phyloP scores from a whole-genome alignment of 2,888 invertebrate species.

The Rhaphigaster nebulosa region DNA sequence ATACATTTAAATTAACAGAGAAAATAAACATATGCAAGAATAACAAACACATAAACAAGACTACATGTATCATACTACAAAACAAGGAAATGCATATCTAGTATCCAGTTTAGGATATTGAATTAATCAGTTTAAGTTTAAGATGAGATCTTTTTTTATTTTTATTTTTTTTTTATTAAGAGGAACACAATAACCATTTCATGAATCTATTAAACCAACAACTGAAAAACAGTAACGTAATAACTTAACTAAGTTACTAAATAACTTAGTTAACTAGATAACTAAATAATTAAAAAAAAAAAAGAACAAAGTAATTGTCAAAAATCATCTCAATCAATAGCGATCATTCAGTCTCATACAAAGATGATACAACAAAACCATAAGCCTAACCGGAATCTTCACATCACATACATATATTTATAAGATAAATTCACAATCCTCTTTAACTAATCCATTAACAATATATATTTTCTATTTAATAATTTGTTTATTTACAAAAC shows the following conservation, averaged over 20 bases:
- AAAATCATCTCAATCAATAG: constrained; percentile 22
- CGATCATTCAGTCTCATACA: constrained; percentile 27
- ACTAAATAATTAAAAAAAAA: not conserved
- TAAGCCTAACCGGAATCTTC: constrained; percentile 28
- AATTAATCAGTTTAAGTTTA: not conserved
- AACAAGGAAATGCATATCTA: constrained; percentile 38
- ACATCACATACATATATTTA: not conserved
- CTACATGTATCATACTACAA: constrained; percentile 16
- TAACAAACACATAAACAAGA: constrained; percentile 39
- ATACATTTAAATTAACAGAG: not conserved
- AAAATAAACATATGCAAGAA: constrained; percentile 26
- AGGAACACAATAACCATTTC: constrained; percentile 38
- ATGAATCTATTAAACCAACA: not conserved
- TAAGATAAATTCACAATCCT: constrained; percentile 25
- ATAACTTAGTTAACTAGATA: no score
- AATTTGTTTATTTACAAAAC: constrained; percentile 44
- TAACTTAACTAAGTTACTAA: no score
- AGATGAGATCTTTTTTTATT: constrained; percentile 24
- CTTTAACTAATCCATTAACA: constrained; percentile 38
- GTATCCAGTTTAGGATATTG: not conserved
- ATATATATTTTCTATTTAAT: constrained; percentile 39
- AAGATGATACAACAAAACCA: constrained; percentile 36
- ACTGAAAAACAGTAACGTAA: constrained; percentile 36
- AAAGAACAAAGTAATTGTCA: not conserved
- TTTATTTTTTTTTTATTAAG: constrained; percentile 23